Base-by-base conservation (phyloP, 2,113 vertebrate species). In the Notothenia coriiceps region DNA sequence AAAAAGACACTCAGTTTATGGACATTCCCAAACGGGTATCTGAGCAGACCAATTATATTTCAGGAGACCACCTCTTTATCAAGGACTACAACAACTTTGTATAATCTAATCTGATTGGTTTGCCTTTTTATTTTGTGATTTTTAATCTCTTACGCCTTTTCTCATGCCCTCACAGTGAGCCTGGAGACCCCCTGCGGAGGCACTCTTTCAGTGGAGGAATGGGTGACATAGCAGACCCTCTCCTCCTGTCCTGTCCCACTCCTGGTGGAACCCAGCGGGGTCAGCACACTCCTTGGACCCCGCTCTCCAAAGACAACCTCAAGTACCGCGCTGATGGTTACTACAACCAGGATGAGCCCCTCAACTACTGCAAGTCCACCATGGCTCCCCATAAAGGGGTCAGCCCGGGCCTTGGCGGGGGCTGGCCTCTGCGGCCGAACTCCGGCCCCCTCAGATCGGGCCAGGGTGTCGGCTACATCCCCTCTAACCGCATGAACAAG, bases 211-310 rank as follows among this genome's bases (percentile, higher is more conserved):
- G 89, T 66, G 71, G 91, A n/a, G 92, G 88, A 22, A 82, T 93
- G 87, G 93, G 93, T 50, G 93, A 96, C 29, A 90, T 86, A 8
- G 88, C 92, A 60, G 96, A 98, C 18, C 77, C 80, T 0, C 87
- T 94, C 22, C 61, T 91, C 3, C 93, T 93, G 50, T 93, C 92
- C 43, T 90, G 94, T 85, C 80, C 93, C 66, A 93, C 91, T 6
- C 94, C 96, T 44, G 89, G 85, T 0, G 76, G 85, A 0, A 91
- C 82, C n/a, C 95, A 95, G 13, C 80, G 82, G 57, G 95, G 94
- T 73, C 94, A 95, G 55, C 93, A 94, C 55, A 81, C 87, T n/a
- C 93, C 93, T 67, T 97, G 97, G 96, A 91, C 87, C 40, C 84
- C 93, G 2, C 94, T 95, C 25, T 95, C 93, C 86, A 95, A 93